phyloP scores from a whole-genome alignment of 2,797 vertebrate species.

The Notolabrus celidotus region DNA sequence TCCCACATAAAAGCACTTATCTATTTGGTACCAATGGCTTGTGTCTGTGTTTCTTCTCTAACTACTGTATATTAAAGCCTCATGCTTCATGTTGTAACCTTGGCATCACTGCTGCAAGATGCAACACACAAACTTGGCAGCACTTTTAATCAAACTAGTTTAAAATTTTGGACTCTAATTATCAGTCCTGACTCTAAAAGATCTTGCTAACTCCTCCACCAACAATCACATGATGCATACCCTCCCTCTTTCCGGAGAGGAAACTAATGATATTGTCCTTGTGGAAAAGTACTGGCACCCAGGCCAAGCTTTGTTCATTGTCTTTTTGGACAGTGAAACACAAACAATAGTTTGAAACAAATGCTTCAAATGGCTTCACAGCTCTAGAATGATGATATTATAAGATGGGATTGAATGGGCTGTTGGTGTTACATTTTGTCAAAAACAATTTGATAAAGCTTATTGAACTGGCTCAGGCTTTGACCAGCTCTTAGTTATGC shows the following conservation, averaged over 20 bases:
- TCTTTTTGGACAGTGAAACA: slow-evolving; percentile 68
- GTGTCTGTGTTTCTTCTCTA: neutral
- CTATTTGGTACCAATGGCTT: neutral
- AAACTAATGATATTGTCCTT: slow-evolving; percentile 78
- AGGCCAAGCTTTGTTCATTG: slow-evolving; percentile 84
- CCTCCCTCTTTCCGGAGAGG: slow-evolving; percentile 64
- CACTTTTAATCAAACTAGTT: neutral
- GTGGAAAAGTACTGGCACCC: slow-evolving; percentile 87
- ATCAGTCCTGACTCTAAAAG: slow-evolving; percentile 28
- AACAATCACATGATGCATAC: slow-evolving; percentile 14
- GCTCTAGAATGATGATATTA: slow-evolving; percentile 32
- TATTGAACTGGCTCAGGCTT: no score
- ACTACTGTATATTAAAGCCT: slow-evolving; percentile 2
- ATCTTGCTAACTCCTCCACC: slow-evolving; percentile 24
- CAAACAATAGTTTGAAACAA: slow-evolving; percentile 59
- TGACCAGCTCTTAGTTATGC: no score
- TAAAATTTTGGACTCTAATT: neutral
- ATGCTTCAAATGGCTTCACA: slow-evolving; percentile 40
- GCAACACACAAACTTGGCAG: slow-evolving; percentile 5
- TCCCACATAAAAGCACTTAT: neutral
- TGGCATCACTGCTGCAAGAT: slow-evolving; percentile 14
- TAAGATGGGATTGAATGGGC: slow-evolving; percentile 18
- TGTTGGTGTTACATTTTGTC: slow-evolving; percentile 1
- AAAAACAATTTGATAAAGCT: no score
- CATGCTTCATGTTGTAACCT: slow-evolving; percentile 2